Evolutionary conservation across 2,113 vertebrate species (phyloP).

Genomic region (Brachypteracias leptosomus): DNA sequence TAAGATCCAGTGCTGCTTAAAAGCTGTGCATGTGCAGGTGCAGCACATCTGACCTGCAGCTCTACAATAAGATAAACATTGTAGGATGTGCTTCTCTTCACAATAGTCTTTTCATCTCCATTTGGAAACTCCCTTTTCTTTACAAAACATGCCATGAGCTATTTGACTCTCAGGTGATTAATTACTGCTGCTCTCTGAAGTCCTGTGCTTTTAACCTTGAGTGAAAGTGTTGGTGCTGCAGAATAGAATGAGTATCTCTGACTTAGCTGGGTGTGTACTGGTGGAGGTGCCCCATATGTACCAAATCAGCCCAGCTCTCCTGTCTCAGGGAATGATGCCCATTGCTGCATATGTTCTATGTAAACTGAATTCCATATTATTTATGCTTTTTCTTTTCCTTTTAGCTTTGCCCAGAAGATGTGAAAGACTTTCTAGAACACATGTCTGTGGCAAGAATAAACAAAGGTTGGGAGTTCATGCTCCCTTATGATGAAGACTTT

Average conservation of each 20-base stretch:
- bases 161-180: slow-evolving; percentile 21
- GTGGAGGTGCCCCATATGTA: not conserved
- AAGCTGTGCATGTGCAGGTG: not conserved
- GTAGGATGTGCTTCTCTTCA: not conserved
- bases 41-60: not conserved
- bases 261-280: not conserved
- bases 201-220: not conserved
- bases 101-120: slow-evolving; percentile 23
- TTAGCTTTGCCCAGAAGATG: slow-evolving; percentile 95
- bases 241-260: not conserved
- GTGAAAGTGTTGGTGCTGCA: slow-evolving; percentile 23
- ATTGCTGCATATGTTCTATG: not conserved
- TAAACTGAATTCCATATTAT: not conserved
- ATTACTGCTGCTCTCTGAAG: slow-evolving; percentile 27
- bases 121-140: slow-evolving; percentile 38
- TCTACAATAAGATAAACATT: not conserved
- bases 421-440: slow-evolving; percentile 97
- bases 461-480: slow-evolving; percentile 94
- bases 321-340: not conserved
- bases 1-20: not conserved
- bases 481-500: slow-evolving; percentile 88
- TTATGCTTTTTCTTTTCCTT: not conserved
- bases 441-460: slow-evolving; percentile 90
- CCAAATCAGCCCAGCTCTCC: not conserved
- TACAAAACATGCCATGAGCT: not conserved